Base-by-base conservation (phyloP, 2,888 invertebrate genomes). In the Trissoscelio sp. region DNA sequence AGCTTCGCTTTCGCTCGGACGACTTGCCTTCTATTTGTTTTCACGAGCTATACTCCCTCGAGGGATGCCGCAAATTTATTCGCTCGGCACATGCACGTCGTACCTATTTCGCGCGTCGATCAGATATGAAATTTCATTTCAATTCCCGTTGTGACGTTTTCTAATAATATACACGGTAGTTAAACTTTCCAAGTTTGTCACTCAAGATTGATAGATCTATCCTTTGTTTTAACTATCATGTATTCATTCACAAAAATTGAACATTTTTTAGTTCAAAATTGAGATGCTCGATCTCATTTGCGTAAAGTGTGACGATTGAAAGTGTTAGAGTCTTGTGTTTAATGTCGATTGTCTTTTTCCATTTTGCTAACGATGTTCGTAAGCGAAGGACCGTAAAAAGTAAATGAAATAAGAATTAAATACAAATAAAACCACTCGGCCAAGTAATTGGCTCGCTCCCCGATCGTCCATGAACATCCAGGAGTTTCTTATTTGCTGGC, bases 321-420 rank as follows among this genome's bases (percentile, higher is more conserved):
- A 78, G 57, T 46, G 46, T 74, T 60, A 22, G 37, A 84, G 86
- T 86, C 85, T 86, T 82, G 82, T 82, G 83, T 80, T 83, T 55
- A 83, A 85, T 80, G 83, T 85, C 85, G 85, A 85, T 84, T 83
- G 82, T 77, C 80, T 85, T 84, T 85, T 88, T 87, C 88, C 88
- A 89, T 90, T 90, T 88, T 86, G 89, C 89, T 90, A 89, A 88
- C 88, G 84, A 75, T 69, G 78, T 67, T 62, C 67, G 83, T 67
- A 81, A 81, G 83, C 83, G 73, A 64, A 70, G 72, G 62, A 82
- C 87, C 88, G 89, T 90, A 91, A 90, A 91, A 91, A 91, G 90
- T 89, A 91, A 91, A 91, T 91, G 89, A 91, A 91, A 90, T 90
- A 88, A 91, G 91, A 91, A 91, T 91, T 90, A 91, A 91, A 91